Base-by-base conservation (phyloP, 2,113 vertebrate genomes). In the Forbesichthys papilliferus region DNA sequence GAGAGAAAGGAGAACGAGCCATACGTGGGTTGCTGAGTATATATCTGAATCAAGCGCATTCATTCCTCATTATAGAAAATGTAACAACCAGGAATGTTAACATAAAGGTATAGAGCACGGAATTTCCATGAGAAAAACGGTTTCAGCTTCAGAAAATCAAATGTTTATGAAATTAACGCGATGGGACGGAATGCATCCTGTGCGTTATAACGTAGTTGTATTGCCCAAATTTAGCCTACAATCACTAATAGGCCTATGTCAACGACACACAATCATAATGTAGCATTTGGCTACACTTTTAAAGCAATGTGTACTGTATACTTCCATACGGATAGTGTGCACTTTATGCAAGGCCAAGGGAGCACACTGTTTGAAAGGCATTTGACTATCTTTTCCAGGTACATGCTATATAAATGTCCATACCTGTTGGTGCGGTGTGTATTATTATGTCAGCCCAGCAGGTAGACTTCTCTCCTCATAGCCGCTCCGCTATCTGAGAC, bases 361-460 rank as follows among this genome's bases (percentile, higher is more conserved):
- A 56, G 69, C 47, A 11, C 47, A 11, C 36, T 48, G 53, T 16
- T 20, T 4, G n/a, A 27, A 9, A 8, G 53, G 59, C 67, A 8
- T 20, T 57, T 1, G 13, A 56, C 47, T 4, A n/a, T 5, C 33
- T 0, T 18, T 18, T 55, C 10, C 55, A 66, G 42, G 48, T 20
- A 27, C 14, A 52, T 47, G 8, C 18, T 9, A 10, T 33, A 16
- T 67, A 5, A 49, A 48, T 69, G 55, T 53, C 70, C 58, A 52
- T 92, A 93, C 91, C 91, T 93, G 91, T 91, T 91, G 89, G 84
- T 78, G 88, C 81, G 81, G 86, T 86, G 89, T 84, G 85, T 87
- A 74, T 70, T 66, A 74, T 89, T 88, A 72, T 64, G 72, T 92
- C 84, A 92, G 77, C 84, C 86, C 89, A 77, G 87, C 75, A 85